Percentiles rank a stretch among this genome's conserved stretches.
Conservation (phyloP, 2,888 invertebrate species). For the Lithophane ornitopus region DNA sequence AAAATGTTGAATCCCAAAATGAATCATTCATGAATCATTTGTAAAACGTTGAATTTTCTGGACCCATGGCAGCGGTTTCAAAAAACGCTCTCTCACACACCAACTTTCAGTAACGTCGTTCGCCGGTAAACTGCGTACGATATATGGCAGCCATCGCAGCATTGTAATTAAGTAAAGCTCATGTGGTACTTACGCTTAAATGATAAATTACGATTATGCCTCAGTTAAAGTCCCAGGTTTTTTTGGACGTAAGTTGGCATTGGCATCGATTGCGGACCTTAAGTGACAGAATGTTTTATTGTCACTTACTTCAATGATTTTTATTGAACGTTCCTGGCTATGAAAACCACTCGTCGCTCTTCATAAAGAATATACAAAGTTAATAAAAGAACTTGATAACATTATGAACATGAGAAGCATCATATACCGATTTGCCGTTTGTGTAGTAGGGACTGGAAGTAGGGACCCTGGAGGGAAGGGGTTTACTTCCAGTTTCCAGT, state of each 20-base stretch:
- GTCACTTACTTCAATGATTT: conserved; percentile 25
- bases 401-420: background rate
- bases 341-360: background rate
- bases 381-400: background rate
- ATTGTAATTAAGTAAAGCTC: conserved; percentile 19
- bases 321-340: conserved; percentile 7
- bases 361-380: conserved; percentile 20
- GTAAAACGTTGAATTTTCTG: no score
- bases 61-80: no score
- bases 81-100: background rate
- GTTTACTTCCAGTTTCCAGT: no score
- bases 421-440: no score
- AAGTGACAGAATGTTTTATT: conserved; percentile 27
- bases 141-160: background rate
- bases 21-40: no score
- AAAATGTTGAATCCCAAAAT: no score
- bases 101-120: background rate
- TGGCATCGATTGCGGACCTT: background rate
- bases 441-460: no score
- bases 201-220: conserved; percentile 23
- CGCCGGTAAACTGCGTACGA: background rate
- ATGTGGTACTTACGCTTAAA: conserved; percentile 13
- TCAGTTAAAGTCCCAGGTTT: conserved; percentile 29
- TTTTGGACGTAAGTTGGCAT: conserved; percentile 2
- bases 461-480: no score